These are phyloP conservation scores for Rutilus rutilus DNA, from an alignment of 2,113 vertebrate genomes.

Conservation along the genomic window DNA sequence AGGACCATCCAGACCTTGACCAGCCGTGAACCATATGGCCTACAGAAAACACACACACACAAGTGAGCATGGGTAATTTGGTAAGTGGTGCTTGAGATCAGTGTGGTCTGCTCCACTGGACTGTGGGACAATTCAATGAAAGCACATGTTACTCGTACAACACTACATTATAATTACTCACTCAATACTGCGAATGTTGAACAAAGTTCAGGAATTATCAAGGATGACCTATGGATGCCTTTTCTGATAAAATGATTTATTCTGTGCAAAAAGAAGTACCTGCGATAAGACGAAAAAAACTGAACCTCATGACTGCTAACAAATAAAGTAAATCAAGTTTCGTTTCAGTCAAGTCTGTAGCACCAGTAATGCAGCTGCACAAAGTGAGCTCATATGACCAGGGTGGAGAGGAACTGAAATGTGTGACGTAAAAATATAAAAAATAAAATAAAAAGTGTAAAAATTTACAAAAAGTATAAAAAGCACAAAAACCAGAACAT, in stretches of 20 bases:
- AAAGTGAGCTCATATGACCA: neutral
- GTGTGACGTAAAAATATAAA: too few relatives aligned
- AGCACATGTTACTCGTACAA: conserved; percentile 6
- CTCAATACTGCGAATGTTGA: neutral
- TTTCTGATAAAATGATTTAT: neutral
- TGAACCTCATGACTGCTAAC: neutral
- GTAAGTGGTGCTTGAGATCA: conserved; percentile 35
- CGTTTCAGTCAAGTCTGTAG: neutral
- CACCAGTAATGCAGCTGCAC: neutral
- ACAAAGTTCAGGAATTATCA: neutral
- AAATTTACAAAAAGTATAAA: too few relatives aligned
- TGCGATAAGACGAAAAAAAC: neutral
- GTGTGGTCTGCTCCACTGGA: conserved; percentile 38
- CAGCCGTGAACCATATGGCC: conserved; percentile 91
- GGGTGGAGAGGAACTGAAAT: too few relatives aligned
- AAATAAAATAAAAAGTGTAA: too few relatives aligned
- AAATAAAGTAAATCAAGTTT: neutral
- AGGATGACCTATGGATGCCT: neutral
- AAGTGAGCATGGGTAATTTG: conserved; percentile 16
- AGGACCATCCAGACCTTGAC: conserved; percentile 90
- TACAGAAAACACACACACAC: conserved; percentile 61
- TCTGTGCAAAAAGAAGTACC: neutral
- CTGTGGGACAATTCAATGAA: conserved; percentile 22
- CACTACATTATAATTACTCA: conserved; percentile 15
- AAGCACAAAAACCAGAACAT: neutral